Conservation (phyloP, 2,113 vertebrate species). For the Notechis scutatus region DNA sequence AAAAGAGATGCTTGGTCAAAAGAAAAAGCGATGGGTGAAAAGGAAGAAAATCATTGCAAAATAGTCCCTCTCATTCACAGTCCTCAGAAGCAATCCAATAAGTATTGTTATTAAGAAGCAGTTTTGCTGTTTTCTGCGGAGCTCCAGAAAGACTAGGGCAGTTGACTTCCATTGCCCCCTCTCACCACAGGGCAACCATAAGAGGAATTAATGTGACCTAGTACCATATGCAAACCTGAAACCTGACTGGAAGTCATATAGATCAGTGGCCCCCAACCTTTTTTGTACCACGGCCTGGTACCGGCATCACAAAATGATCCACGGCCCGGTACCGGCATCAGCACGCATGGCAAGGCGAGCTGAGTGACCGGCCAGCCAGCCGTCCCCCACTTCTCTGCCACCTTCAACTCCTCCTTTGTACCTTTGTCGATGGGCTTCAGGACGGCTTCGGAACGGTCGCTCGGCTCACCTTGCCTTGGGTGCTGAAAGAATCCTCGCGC, state of each 20-base stretch:
- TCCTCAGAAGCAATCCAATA: background rate
- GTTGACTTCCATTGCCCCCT: background rate
- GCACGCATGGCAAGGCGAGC: too few species aligned
- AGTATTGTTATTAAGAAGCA: background rate
- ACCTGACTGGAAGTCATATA: background rate
- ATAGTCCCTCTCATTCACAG: background rate
- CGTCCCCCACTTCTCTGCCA: too few species aligned
- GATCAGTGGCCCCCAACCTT: background rate
- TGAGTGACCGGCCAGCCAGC: too few species aligned
- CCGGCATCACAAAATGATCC: too few species aligned
- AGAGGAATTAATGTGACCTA: background rate
- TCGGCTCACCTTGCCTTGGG: too few species aligned
- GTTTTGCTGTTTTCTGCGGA: background rate
- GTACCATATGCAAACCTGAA: background rate
- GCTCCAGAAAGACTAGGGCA: background rate
- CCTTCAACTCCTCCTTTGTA: too few species aligned
- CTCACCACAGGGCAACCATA: background rate
- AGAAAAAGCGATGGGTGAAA: background rate
- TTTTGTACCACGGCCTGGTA: too few species aligned
- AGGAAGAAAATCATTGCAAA: background rate
- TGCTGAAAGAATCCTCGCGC: too few species aligned
- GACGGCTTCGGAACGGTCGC: too few species aligned
- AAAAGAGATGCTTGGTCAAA: background rate
- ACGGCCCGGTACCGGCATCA: too few species aligned
- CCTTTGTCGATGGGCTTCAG: too few species aligned